Percentiles rank a stretch among this genome's conserved stretches.
phyloP scores from a whole-genome alignment of 2,888 invertebrate species.

The Eupelmus urozonus region DNA sequence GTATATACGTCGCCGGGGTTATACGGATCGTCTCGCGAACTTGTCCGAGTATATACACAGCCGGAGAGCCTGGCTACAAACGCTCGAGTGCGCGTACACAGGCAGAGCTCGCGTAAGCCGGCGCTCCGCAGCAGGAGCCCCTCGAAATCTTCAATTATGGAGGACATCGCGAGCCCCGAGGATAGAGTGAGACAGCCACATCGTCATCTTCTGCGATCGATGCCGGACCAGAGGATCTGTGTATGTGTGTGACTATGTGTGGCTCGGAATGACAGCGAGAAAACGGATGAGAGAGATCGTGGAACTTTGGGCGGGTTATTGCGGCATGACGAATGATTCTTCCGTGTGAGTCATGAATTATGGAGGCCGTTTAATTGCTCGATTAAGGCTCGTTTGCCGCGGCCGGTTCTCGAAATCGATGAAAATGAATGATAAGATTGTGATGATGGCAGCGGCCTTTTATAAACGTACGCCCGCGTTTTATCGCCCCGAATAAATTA shows the following conservation, averaged over 20 bases:
- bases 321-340: not conserved
- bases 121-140: not conserved
- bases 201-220: slow-evolving; percentile 40
- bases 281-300: not conserved
- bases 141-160: slow-evolving; percentile 52
- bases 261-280: not conserved
- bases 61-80: no score
- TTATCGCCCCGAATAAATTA: no score
- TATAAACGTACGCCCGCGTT: no score
- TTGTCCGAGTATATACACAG: slow-evolving; percentile 11
- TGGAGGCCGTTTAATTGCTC: slow-evolving; percentile 16
- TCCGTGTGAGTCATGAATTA: slow-evolving; percentile 5
- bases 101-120: not conserved
- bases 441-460: no score
- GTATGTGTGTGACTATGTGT: no score
- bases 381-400: not conserved
- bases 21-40: not conserved
- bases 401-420: not conserved
- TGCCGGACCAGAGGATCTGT: not conserved
- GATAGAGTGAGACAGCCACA: slow-evolving; percentile 25
- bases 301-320: no score
- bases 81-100: not conserved
- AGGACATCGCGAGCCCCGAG: slow-evolving; percentile 18
- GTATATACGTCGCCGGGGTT: not conserved
- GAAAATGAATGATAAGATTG: no score